phyloP scores from a whole-genome alignment of 1,140 invertebrate genomes.

The Cotesia glomerata region DNA sequence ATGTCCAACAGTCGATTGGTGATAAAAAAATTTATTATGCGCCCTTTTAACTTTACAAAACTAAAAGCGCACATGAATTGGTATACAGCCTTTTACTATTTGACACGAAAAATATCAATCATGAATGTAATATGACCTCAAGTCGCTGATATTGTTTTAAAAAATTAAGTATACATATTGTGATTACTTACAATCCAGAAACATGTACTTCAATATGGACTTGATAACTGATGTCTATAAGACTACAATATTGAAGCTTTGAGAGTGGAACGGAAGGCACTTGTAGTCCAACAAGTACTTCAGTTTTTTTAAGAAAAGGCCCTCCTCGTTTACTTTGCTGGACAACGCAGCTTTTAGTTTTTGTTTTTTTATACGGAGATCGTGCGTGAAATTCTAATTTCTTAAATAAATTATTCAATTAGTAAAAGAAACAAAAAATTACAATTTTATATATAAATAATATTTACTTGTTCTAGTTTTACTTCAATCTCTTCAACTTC shows the following conservation, averaged over 20 bases:
- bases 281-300: neutral
- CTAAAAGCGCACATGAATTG: too few relatives aligned
- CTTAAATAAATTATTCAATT: neutral
- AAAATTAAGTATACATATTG: neutral
- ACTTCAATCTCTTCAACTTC: slow-evolving; percentile 65
- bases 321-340: neutral
- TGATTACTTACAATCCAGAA: slow-evolving; percentile 12
- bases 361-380: neutral
- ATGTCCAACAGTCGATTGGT: too few relatives aligned
- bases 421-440: neutral
- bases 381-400: slow-evolving; percentile 12
- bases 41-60: too few relatives aligned
- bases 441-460: neutral
- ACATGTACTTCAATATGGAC: neutral
- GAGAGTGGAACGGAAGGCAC: slow-evolving; percentile 2
- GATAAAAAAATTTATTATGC: too few relatives aligned
- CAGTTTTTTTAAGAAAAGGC: neutral
- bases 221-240: slow-evolving; percentile 15
- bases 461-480: slow-evolving; percentile 67
- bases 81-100: too few relatives aligned
- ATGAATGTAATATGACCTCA: too few relatives aligned
- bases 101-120: too few relatives aligned
- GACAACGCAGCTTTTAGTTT: neutral
- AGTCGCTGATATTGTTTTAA: too few relatives aligned
- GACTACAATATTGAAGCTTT: neutral